A percentile compares a stretch with the other conserved stretches of the same genome.
Conservation (phyloP, 2,113 vertebrate species). For the Harpagus bidentatus region DNA sequence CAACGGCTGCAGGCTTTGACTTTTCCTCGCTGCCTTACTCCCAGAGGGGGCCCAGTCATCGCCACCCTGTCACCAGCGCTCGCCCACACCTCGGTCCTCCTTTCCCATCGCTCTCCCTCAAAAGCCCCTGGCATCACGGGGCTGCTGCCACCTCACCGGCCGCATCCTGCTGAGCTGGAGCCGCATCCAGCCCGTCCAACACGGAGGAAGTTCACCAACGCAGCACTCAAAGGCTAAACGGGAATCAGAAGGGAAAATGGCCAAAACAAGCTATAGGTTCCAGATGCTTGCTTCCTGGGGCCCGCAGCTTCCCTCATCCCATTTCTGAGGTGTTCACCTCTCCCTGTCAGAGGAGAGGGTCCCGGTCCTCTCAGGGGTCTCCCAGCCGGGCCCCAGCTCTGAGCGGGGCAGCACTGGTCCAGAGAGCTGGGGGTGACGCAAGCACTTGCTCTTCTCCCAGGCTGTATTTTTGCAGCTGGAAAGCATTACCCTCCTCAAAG, state of each 20-base stretch:
- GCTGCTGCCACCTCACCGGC: not conserved
- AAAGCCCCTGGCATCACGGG: accelerated
- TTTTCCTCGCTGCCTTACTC: not conserved
- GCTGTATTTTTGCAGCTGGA: conserved; percentile 70
- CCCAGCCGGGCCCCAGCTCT: accelerated
- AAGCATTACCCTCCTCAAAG: conserved; percentile 63
- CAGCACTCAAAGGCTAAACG: accelerated
- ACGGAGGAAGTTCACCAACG: not conserved
- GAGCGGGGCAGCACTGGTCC: not conserved
- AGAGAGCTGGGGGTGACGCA: not conserved
- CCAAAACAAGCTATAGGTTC: not conserved
- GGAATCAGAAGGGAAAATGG: not conserved
- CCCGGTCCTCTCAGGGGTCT: not conserved
- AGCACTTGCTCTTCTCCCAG: conserved; percentile 8
- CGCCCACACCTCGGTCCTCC: accelerated
- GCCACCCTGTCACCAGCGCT: accelerated
- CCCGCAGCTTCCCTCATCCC: not conserved
- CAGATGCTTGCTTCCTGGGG: not conserved
- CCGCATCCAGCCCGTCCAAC: accelerated
- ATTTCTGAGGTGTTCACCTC: not conserved
- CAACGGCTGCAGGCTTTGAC: not conserved
- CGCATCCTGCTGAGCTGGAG: accelerated
- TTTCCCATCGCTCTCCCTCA: accelerated
- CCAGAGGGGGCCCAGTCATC: accelerated
- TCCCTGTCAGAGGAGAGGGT: not conserved